phyloP scores from a whole-genome alignment of 2,113 vertebrate species.

The Henicopernis longicauda region DNA sequence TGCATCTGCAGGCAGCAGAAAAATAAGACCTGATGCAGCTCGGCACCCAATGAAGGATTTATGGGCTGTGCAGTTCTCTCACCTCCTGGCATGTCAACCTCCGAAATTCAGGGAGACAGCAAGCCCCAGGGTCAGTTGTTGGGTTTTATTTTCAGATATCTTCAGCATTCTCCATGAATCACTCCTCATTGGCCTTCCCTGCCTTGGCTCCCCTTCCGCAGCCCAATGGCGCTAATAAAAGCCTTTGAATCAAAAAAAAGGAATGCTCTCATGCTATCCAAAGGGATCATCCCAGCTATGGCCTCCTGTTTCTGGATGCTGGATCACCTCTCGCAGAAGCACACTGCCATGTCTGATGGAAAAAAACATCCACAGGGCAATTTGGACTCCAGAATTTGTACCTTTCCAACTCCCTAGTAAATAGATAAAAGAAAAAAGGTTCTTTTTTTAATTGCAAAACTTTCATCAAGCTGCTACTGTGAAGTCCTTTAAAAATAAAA shows the following conservation, averaged over 20 bases:
- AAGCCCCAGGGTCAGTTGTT: not conserved
- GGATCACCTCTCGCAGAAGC: not conserved
- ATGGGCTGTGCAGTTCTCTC: not conserved
- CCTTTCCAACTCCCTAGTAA: not conserved
- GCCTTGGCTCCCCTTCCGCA: not conserved
- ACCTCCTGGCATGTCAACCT: not conserved
- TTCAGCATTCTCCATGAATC: not conserved
- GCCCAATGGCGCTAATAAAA: not conserved
- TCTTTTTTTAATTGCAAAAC: not conserved
- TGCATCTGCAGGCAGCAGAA: not conserved
- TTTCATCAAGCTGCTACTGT: no score
- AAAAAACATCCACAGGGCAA: not conserved
- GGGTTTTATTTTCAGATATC: not conserved
- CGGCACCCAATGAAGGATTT: not conserved
- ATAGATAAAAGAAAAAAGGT: not conserved
- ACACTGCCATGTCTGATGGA: accelerated
- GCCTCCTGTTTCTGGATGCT: not conserved
- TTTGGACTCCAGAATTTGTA: not conserved
- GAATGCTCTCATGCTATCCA: not conserved
- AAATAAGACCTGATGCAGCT: not conserved
- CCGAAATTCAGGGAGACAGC: not conserved
- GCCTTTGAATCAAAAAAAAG: not conserved
- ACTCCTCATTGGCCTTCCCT: not conserved
- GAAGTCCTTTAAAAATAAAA: not conserved
- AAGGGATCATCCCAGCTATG: not conserved